These are phyloP conservation scores for Argyrosomus regius DNA, from an alignment of 2,797 vertebrate species.

Conservation along the genomic window DNA sequence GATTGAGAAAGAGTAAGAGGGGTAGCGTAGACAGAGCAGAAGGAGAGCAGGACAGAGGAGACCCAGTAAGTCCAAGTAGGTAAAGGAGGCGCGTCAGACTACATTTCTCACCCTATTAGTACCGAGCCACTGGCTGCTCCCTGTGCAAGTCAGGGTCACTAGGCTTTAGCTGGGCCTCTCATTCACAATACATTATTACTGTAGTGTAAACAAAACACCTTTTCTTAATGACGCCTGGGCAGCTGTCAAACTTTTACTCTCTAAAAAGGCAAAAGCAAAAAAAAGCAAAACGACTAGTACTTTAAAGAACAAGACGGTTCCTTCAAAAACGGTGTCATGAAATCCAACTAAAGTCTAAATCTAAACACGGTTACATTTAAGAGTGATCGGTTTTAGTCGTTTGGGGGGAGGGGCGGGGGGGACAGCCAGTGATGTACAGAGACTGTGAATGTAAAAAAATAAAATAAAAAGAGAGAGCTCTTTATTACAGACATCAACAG, in stretches of 20 bases:
- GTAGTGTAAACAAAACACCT: constrained; percentile 56
- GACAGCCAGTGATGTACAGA: constrained; percentile 29
- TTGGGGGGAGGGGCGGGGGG: not conserved
- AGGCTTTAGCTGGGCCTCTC: constrained; percentile 50
- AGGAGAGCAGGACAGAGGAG: not conserved
- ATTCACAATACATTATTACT: constrained; percentile 46
- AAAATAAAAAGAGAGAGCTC: not conserved
- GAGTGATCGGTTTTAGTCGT: not conserved
- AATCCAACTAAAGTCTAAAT: not conserved
- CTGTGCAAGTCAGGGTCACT: constrained; percentile 53
- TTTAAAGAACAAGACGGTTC: not conserved
- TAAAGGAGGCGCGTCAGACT: constrained; percentile 19
- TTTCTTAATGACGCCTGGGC: constrained; percentile 37
- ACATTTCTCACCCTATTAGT: constrained; percentile 66
- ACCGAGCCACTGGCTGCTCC: constrained; percentile 51
- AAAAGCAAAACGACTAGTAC: not conserved
- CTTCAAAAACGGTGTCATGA: not conserved
- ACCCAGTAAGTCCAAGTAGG: not conserved
- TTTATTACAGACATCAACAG: constrained; percentile 65
- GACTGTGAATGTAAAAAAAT: constrained; percentile 3
- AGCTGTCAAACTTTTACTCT: constrained; percentile 8
- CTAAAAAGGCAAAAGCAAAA: not conserved
- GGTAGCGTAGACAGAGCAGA: constrained; percentile 16
- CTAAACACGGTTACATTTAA: not conserved
- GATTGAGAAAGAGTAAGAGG: constrained; percentile 9